Percentiles rank a stretch among this genome's conserved stretches.
These are phyloP conservation scores for Chiloscyllium plagiosum DNA, from an alignment of 2,113 vertebrate species.

Conservation along the genomic window DNA sequence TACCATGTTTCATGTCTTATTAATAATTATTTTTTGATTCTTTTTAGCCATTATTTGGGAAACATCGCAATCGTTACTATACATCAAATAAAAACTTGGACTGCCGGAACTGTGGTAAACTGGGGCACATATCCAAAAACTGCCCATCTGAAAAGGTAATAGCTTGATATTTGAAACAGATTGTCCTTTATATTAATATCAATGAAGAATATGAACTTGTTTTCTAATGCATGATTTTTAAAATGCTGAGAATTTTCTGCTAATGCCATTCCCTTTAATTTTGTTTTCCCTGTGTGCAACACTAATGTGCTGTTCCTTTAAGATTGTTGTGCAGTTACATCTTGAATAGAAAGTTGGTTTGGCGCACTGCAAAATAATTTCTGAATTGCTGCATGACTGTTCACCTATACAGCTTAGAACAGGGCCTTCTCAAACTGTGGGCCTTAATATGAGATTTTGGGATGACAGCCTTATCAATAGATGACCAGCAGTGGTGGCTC, in stretches of 20 bases:
- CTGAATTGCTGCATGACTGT: neutral
- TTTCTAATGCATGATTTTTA: neutral
- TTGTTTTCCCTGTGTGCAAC: too few species aligned
- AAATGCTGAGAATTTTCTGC: neutral
- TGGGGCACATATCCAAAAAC: conserved; percentile 86
- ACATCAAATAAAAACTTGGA: conserved; percentile 57
- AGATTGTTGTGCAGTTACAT: neutral
- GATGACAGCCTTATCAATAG: too few species aligned
- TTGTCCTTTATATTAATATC: neutral
- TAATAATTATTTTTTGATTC: neutral
- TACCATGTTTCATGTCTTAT: neutral
- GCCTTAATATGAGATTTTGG: too few species aligned
- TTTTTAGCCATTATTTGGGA: conserved; percentile 61
- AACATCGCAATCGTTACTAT: conserved; percentile 66
- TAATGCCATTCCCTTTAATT: neutral
- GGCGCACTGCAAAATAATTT: neutral
- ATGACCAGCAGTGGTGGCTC: too few species aligned
- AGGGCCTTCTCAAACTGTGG: too few species aligned
- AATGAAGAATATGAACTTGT: too few species aligned
- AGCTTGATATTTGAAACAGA: neutral
- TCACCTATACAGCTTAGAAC: neutral
- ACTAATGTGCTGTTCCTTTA: neutral
- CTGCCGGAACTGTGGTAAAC: conserved; percentile 73
- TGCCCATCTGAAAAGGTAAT: conserved; percentile 74
- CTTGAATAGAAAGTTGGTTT: neutral